Percentiles rank a stretch among this genome's conserved stretches.
phyloP scores from a whole-genome alignment of 2,888 invertebrate species.

The Drosophila paucipuncta region DNA sequence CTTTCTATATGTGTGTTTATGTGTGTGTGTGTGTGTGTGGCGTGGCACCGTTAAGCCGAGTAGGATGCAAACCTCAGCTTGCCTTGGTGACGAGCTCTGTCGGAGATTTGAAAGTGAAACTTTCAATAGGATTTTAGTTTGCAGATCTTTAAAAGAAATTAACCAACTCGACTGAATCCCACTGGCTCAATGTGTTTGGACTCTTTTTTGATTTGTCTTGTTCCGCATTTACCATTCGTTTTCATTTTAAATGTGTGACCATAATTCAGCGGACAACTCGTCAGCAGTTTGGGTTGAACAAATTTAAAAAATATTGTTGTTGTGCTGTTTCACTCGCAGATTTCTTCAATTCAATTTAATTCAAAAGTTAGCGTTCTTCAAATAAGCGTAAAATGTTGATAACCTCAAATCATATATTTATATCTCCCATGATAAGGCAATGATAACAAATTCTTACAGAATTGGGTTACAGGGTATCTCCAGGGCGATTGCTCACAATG shows the following conservation, averaged over 20 bases:
- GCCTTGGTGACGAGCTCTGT: constrained; percentile 25
- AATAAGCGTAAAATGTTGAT: not conserved
- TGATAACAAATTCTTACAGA: not conserved
- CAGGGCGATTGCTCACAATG: not conserved
- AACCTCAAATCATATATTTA: not conserved
- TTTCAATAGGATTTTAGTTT: constrained; percentile 5
- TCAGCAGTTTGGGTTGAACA: not conserved
- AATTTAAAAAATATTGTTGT: not conserved
- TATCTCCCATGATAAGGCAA: not conserved
- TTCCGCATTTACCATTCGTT: not conserved
- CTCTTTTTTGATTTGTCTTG: not conserved
- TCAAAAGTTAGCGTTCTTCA: not conserved
- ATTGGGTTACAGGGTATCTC: constrained; percentile 12
- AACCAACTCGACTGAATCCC: constrained; percentile 12
- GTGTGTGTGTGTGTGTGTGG: constrained; percentile 5
- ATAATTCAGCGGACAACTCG: not conserved
- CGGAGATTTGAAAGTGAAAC: constrained; percentile 22
- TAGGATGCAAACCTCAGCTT: constrained; percentile 45
- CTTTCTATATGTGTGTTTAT: constrained; percentile 6
- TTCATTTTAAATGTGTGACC: not conserved
- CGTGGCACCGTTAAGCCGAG: constrained; percentile 38
- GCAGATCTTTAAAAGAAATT: constrained; percentile 9
- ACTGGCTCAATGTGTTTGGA: constrained; percentile 8
- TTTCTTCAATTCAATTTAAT: not conserved
- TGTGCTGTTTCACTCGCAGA: not conserved